Conservation (phyloP, 1,140 invertebrate species). For the Lineus longissimus region DNA sequence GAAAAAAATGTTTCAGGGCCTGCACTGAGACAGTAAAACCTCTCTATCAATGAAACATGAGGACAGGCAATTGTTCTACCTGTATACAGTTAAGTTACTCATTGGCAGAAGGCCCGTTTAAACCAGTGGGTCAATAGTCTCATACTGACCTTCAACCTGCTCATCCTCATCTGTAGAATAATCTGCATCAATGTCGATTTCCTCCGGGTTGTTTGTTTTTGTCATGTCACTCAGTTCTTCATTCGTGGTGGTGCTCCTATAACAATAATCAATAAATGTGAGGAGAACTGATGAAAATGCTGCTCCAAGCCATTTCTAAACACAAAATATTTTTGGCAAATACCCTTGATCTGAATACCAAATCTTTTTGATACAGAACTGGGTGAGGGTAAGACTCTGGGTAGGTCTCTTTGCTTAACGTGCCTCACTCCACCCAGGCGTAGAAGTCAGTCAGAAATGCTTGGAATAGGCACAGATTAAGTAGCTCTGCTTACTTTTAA, state of each 20-base stretch:
- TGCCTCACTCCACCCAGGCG: too few species aligned
- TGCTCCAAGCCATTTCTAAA: conserved; percentile 4
- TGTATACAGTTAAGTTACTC: conserved; percentile 5
- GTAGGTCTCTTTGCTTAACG: too few species aligned
- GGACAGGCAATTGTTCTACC: too few species aligned
- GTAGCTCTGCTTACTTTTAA: too few species aligned
- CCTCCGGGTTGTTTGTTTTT: conserved; percentile 82
- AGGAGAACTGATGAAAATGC: conserved; percentile 63
- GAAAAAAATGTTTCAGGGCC: too few species aligned
- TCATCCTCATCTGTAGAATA: conserved; percentile 61
- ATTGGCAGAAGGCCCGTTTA: background rate
- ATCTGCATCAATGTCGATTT: conserved; percentile 76
- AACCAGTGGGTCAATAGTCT: background rate
- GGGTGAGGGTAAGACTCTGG: background rate
- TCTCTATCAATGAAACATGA: too few species aligned
- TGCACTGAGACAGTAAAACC: too few species aligned
- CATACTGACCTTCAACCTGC: conserved; percentile 53
- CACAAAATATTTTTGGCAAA: background rate
- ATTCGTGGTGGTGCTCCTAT: conserved; percentile 75
- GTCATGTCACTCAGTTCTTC: conserved; percentile 65
- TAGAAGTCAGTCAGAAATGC: too few species aligned
- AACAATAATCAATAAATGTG: conserved; percentile 66
- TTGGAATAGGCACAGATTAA: too few species aligned
- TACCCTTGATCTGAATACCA: background rate
- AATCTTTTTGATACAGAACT: background rate